Evolutionary conservation across 2,888 invertebrate species (phyloP), one percentile per base, ranked within the genome.

Genomic region (Polymixis flavicincta): DNA sequence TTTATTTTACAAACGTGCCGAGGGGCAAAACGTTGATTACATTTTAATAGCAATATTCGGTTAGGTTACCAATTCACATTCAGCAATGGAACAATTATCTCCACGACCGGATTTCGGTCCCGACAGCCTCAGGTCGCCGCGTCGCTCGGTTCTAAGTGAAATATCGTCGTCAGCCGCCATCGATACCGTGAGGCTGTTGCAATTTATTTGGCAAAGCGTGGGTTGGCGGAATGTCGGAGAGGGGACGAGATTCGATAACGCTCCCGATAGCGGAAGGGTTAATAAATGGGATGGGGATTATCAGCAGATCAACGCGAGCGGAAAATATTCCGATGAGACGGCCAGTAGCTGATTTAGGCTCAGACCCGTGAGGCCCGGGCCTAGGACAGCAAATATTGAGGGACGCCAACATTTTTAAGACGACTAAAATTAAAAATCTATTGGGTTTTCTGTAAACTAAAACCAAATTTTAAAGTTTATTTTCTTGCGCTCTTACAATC

Each of bases 261-360:
- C 60, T 64, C 42, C 54, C 52, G 60, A 74, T 71, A 76, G 68
- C 61, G 60, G 65, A 37, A 68, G 50, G 70, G 74, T 73, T 42
- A 72, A 71, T 75, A 73, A 71, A 78, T 79, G 67, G 84, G 86
- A 85, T 84, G 78, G 71, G 68, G 74, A 84, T 82, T 84, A 89
- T 89, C 87, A 86, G 77, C 80, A 65, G 68, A 80, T 60, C 78
- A 80, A 81, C 74, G 77, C 80, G 79, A 86, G 83, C 81, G 85
- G 85, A 83, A 86, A 85, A 79, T 82, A 37, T 48, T 60, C 19
- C 37, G 71, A 32, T 45, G 67, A 66, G 32, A n/a, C 37, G 28
- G 48, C n/a, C n/a, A n/a, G n/a, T n/a, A n/a, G n/a, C n/a, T n/a
- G n/a, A n/a, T n/a, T n/a, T n/a, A n/a, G n/a, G n/a, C n/a, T n/a